Percentiles rank a stretch among this genome's conserved stretches.
Evolutionary conservation across 64 coral and sea anemone species (phyloP).

Genomic region (Actinia tenebrosa): DNA sequence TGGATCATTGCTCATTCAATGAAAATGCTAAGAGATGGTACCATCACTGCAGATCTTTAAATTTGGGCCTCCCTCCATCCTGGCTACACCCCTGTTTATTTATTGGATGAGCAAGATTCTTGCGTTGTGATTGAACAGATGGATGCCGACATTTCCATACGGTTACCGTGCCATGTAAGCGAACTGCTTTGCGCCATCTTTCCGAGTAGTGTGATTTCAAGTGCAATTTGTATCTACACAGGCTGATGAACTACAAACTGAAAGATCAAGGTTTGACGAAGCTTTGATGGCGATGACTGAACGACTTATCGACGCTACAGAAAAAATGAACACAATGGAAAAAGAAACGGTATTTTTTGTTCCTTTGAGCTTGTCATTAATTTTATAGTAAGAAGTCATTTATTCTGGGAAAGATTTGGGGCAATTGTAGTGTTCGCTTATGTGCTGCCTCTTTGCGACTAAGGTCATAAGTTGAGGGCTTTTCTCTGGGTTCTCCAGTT

Average conservation of each 20-base stretch:
- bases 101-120: too few relatives aligned
- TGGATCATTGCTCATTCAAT: too few relatives aligned
- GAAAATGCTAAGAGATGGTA: too few relatives aligned
- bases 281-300: conserved; percentile 44
- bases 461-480: neutral
- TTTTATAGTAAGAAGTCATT: neutral
- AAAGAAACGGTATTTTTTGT: conserved; percentile 22
- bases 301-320: conserved; percentile 40
- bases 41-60: too few relatives aligned
- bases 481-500: neutral
- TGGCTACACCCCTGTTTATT: too few relatives aligned
- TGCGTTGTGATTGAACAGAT: too few relatives aligned
- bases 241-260: conserved; percentile 36
- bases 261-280: conserved; percentile 43
- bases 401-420: neutral
- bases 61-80: too few relatives aligned
- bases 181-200: neutral
- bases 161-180: too few relatives aligned
- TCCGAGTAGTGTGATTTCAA: neutral
- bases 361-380: neutral
- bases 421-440: too few relatives aligned
- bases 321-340: conserved; percentile 65
- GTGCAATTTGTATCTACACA: neutral
- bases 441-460: too few relatives aligned
- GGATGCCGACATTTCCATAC: too few relatives aligned